Percentiles rank a stretch among this genome's conserved stretches.
These are phyloP conservation scores for Schizothorax lantsangensis DNA, from an alignment of 2,797 vertebrate genomes.

Conservation along the genomic window DNA sequence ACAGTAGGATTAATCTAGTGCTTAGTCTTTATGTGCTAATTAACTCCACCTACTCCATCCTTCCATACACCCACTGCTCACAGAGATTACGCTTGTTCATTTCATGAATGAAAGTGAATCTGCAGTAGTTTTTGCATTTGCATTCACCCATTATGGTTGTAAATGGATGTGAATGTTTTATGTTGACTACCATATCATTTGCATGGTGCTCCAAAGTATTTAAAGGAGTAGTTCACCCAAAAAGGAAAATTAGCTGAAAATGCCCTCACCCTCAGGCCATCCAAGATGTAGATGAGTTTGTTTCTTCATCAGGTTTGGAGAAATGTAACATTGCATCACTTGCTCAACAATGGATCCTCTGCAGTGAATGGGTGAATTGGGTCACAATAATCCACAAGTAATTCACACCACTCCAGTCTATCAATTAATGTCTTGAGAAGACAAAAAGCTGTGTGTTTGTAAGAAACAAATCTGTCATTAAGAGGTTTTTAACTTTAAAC, in stretches of 20 bases:
- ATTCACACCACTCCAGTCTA: no score
- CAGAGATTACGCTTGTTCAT: conserved; percentile 58
- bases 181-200: not conserved
- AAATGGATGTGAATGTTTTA: not conserved
- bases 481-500: no score
- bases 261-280: no score
- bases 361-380: no score
- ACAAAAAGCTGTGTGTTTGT: no score
- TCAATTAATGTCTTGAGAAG: no score
- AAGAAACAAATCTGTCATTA: no score
- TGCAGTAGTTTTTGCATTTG: not conserved
- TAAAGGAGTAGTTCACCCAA: no score
- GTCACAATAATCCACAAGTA: no score
- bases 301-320: no score
- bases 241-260: no score
- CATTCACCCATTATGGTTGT: not conserved
- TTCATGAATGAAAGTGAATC: conserved; percentile 6
- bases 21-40: conserved; percentile 61
- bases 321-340: not conserved
- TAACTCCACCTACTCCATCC: conserved; percentile 50
- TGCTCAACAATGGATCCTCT: not conserved
- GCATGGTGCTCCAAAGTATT: not conserved
- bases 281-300: no score
- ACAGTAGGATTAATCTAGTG: conserved; percentile 63
- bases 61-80: conserved; percentile 43